Base-by-base conservation (phyloP, 1,140 invertebrate species). In the Scaptomyza hsui region DNA sequence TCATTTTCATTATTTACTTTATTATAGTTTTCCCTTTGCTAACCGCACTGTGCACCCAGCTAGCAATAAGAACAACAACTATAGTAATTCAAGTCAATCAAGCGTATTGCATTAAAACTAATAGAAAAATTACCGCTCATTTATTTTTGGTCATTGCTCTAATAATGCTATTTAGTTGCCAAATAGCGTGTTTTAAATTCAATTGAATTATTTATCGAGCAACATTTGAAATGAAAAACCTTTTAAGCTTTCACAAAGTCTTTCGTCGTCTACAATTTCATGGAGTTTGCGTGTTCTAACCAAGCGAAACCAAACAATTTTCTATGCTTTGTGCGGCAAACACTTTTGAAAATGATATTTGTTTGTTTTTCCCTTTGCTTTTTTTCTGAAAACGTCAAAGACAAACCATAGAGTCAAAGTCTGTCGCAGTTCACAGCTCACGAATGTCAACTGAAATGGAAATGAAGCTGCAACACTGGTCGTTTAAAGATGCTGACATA, bases 1-100 rank as follows among this genome's bases (percentile, higher is more conserved):
- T 85, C 76, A 85, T 82, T 74, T 85, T 62, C 64, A 76, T 68
- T 80, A 77, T 76, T 60, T 49, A 37, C 32, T n/a, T n/a, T 37
- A 37, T 37, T 37, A 37, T 9, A 56, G 65, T 51, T 55, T 5
- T 7, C 53, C 6, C 5, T 41, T n/a, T 21, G 12, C 5, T 16
- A 26, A 52, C 29, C 72, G 44, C 51, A 71, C 45, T 67, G 41
- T 44, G 61, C 57, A 29, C 51, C 12, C 24, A 59, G n/a, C 48
- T 45, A 48, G 39, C 65, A 51, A 64, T 61, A 29, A 29, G 3
- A n/a, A 37, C 32, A 37, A n/a, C 32, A 37, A 37, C n/a, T n/a
- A 37, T n/a, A 37, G 32, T 4, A 37, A 37, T 82, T 49, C 29
- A 47, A 35, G 52, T 48, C 52, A 45, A 75, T 56, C 53, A 64